Percentiles rank a stretch among this genome's conserved stretches.
phyloP scores from a whole-genome alignment of 1,140 invertebrate genomes.

The Drusus annulatus region DNA sequence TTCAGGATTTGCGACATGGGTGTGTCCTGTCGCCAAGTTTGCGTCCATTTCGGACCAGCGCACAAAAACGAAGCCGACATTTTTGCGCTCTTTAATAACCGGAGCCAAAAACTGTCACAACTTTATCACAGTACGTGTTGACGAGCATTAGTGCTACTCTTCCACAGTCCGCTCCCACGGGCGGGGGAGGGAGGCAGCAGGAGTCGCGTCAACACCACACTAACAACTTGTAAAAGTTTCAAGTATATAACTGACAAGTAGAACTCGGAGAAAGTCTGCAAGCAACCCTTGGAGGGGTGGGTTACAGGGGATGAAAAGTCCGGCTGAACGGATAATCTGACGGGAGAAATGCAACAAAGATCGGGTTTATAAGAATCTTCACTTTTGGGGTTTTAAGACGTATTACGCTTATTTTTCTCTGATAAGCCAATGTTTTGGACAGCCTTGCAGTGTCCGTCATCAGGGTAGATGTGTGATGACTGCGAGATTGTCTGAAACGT shows the following conservation, averaged over 20 bases:
- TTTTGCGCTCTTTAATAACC: conserved; percentile 21
- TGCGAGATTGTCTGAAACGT: no score
- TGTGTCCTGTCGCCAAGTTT: no score
- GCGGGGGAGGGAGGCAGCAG: not conserved
- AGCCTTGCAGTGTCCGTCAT: no score
- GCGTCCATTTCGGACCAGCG: not conserved
- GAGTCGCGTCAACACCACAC: conserved; percentile 12
- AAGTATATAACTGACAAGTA: conserved; percentile 4
- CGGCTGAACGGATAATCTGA: not conserved
- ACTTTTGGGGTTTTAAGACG: no score
- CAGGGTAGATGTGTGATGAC: no score
- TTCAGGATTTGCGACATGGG: no score
- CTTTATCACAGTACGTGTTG: conserved; percentile 25
- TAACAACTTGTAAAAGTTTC: conserved; percentile 29
- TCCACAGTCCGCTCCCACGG: not conserved
- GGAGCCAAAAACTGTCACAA: conserved; percentile 36
- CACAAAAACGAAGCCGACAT: not conserved
- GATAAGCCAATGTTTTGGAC: no score
- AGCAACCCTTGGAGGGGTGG: not conserved
- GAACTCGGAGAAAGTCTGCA: not conserved
- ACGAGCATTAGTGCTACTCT: conserved; percentile 22
- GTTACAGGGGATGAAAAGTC: not conserved
- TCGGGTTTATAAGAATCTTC: no score
- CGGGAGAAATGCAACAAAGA: not conserved
- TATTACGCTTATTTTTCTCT: no score